Base-by-base conservation (phyloP, 2,113 vertebrate species). In the Sebastes schlegelii region DNA sequence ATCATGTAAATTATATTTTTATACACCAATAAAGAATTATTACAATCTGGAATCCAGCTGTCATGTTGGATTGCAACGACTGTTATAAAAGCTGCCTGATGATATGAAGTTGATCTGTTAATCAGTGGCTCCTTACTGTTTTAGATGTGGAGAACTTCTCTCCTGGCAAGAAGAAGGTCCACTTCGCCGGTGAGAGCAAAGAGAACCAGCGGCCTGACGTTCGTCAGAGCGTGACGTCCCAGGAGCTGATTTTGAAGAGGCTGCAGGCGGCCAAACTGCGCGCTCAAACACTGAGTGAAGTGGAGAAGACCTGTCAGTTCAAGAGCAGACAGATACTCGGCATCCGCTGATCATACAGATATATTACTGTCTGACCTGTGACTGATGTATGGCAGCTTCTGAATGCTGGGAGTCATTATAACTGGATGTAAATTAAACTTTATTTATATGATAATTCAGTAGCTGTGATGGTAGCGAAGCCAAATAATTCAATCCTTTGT, bases 311-410 rank as follows among this genome's bases (percentile, higher is more conserved):
- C 3, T 97, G 96, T 64, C 95, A 96, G 1, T 86, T 96, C 2
- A 97, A 96, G 83, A 97, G 96, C 95, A 95, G 93, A 17, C 96
- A 97, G 86, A 93, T 99, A 49, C 94, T 98, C 43, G 97, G 96
- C 65, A 96, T 99, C 94, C 97, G 98, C 73, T 99, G 92, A 91
- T 16, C 14, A 14, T 0, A 54, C 40, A 23, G 34, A 34, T 1
- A 55, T 4, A 2, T 26, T 19, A 3, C 42, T 6, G 45, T 54
- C 8, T 5, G 42, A 61, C 4, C 13, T 21, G 45, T 55, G 46
- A 55, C 40, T 7, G 11, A 79, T 51, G 42, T 63, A 40, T 83
- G 43, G 74, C 80, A 49, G 11, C 69, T 61, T 58, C 51, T 75
- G 64, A 77, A 77, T 4, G 57, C 61, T 64, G 7, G 0, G 19